Evolutionary conservation across 2,888 invertebrate species (phyloP), one percentile per base, ranked within the genome.

Genomic region (Heliconius erato): DNA sequence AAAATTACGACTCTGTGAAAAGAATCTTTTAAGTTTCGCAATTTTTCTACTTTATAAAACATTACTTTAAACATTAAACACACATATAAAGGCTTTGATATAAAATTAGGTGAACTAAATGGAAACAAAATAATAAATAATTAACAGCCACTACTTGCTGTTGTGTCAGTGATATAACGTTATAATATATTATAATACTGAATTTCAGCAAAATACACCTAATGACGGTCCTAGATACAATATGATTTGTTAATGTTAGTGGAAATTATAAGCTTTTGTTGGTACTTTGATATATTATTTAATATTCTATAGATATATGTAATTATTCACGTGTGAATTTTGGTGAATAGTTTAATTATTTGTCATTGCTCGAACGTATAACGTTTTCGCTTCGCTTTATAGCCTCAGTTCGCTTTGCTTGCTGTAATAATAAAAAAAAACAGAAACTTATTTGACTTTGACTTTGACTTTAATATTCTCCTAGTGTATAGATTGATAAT

Each of bases 161-260:
- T 28, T 28, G 28, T 67, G 35, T n/a, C n/a, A n/a, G 65, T 26
- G 2, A 65, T 11, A 65, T 28, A 49, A 6, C n/a, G 54, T 28
- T 19, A 26, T 76, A 76, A 78, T 28, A 40, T 78, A 65, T 77
- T 19, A 65, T 44, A 5, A 40, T 67, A 40, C 67, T 54, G 12
- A 49, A 74, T 63, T 68, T 54, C 40, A 71, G 82, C 67, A 74
- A 82, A 78, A 79, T 74, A 67, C 1, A 40, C 35, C 54, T 79
- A 79, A 82, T 78, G 81, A 82, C 81, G 72, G 35, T n/a, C 44
- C 32, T 35, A 35, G 65, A 72, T 79, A 82, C 35, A 49, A 69
- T 44, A 40, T n/a, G 71, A 40, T 74, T 79, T 59, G 79, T 63
- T 72, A 35, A 59, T 23, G 59, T 69, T 44, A 28, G 49, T 40